Base-by-base conservation (phyloP, 35 echinoderm and acorn worm species). In the Apostichopus japonicus region DNA sequence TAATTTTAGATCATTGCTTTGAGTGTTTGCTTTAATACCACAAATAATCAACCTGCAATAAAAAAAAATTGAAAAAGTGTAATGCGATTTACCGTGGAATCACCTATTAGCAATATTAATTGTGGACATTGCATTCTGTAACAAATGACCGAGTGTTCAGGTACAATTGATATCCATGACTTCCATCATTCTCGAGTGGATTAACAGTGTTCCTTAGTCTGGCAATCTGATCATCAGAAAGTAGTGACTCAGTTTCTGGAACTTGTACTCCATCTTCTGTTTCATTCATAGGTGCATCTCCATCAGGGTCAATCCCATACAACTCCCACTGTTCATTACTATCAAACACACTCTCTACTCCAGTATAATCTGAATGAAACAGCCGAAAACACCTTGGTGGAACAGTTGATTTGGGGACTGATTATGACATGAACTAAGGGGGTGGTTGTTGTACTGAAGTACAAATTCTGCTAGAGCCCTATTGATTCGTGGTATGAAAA, bases 331-430 rank as follows among this genome's bases (percentile, higher is more conserved):
- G 77, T 44, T 78, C 77, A 78, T 78, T 78, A 7, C 17, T 56
- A 5, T 83, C 51, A 83, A 33, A 53, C 23, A 83, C 80, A 56
- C 80, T 53, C 19, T 83, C 21, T 27, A 83, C 19, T 10, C 80
- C 80, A 33, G 51, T 33, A 19, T 83, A 33, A 8, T 7, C 51
- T 91, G 89, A 77, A 53, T 91, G 6, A 79, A 10, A 91, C 27
- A 77, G 14, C 9, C 13, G 23, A 55, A 73, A 76, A 93, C 72
- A 52, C 92, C 92, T 52, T 27, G 53, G 8, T 89, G 55, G 24
- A 93, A 95, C 79, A 95, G 61, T 55, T 95, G 90, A 6, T 92
- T 53, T 27, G 93, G 94, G 54, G 94, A 92, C 77, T 83, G 94
- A 44, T 94, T 91, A 5, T 77, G 55, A n/a, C 63, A 91, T 54